phyloP scores from a whole-genome alignment of 1,140 invertebrate species.

The Mylabris phalerata region DNA sequence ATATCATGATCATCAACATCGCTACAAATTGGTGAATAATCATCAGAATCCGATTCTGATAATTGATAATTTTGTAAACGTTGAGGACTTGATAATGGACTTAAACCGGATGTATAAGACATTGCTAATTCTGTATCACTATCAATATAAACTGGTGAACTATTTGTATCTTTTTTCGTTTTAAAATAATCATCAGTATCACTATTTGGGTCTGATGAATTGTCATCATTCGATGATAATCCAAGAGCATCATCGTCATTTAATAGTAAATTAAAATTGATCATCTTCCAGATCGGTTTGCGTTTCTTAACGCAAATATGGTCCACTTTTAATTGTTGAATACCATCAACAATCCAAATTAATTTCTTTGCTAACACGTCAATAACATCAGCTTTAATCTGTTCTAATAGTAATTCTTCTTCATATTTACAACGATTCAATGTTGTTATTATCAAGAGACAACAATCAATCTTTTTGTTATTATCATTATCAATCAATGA shows the following conservation, averaged over 20 bases:
- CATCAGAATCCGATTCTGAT: constrained; percentile 36
- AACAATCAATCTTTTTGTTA: constrained; percentile 19
- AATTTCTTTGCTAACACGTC: constrained; percentile 30
- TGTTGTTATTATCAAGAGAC: constrained; percentile 28
- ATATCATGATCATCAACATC: constrained; percentile 43
- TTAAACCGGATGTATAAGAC: constrained; percentile 6
- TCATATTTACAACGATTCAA: constrained; percentile 35
- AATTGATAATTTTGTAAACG: background rate
- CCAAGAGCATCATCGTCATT: too few relatives aligned
- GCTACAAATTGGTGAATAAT: constrained; percentile 48
- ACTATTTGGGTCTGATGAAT: too few relatives aligned
- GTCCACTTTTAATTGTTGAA: constrained; percentile 1
- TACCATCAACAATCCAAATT: constrained; percentile 21
- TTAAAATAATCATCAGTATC: background rate
- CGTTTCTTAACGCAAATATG: constrained; percentile 5
- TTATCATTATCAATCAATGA: background rate
- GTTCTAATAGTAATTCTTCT: constrained; percentile 27
- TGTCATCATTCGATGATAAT: too few relatives aligned
- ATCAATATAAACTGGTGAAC: too few relatives aligned
- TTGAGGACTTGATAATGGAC: background rate
- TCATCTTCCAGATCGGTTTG: constrained; percentile 3
- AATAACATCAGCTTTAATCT: constrained; percentile 28
- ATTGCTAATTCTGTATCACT: constrained; percentile 2
- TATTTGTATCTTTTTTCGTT: background rate
- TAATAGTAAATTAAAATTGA: background rate